Percentiles rank a stretch among this genome's conserved stretches.
Conservation (phyloP, 2,888 invertebrate genomes). For the Dugesia japonica region DNA sequence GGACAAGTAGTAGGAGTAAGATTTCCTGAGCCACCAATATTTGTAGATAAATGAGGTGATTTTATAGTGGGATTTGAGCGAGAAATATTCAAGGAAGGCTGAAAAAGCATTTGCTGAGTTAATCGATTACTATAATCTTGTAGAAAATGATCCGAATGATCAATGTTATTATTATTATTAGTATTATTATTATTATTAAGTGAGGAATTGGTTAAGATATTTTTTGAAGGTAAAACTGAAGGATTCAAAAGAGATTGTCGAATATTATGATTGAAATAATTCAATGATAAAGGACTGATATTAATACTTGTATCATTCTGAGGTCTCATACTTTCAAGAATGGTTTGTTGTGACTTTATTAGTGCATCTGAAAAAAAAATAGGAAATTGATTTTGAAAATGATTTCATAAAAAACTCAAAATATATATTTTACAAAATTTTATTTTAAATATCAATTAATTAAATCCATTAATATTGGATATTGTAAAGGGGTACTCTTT, state of each 20-base stretch:
- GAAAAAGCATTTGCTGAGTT: not conserved
- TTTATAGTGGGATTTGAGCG: not conserved
- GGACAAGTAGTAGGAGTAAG: not conserved
- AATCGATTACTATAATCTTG: not conserved
- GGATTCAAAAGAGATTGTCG: not conserved
- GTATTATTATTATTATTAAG: not conserved
- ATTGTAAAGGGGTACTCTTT: too few species aligned
- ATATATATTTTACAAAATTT: too few species aligned
- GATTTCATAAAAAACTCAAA: too few species aligned
- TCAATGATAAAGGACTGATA: not conserved
- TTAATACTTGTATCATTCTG: not conserved
- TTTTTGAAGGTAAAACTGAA: not conserved
- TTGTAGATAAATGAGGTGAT: not conserved
- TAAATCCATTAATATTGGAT: too few species aligned
- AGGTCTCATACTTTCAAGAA: not conserved
- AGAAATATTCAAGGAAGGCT: not conserved
- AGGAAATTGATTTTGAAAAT: too few species aligned
- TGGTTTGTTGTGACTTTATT: conserved; percentile 1
- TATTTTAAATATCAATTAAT: too few species aligned
- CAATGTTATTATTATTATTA: not conserved
- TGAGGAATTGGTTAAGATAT: not conserved
- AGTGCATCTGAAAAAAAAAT: not conserved
- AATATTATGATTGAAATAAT: conserved; percentile 6
- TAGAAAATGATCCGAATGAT: not conserved
- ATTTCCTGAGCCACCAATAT: not conserved